phyloP scores from a whole-genome alignment of 2,888 invertebrate genomes.

The Pachliopta kotzebuea region DNA sequence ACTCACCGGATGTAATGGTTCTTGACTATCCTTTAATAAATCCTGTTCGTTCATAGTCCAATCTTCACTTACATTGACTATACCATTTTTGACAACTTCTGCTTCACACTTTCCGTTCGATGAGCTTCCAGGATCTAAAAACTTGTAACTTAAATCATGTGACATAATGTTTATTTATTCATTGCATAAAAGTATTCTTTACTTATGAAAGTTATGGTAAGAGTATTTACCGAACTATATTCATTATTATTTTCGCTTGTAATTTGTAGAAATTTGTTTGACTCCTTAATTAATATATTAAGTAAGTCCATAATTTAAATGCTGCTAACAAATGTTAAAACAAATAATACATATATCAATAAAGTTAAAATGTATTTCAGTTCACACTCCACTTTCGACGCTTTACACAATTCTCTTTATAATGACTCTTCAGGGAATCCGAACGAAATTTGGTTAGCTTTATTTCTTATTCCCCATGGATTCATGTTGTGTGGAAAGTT shows the following conservation, averaged over 20 bases:
- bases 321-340: slow-evolving; percentile 7
- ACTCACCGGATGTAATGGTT: slow-evolving; percentile 49
- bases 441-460: slow-evolving; percentile 29
- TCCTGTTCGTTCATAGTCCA: slow-evolving; percentile 39
- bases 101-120: slow-evolving; percentile 50
- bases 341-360: slow-evolving; percentile 22
- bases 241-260: no score
- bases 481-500: slow-evolving; percentile 25
- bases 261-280: no score
- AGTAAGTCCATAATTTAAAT: neutral
- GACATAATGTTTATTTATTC: no score
- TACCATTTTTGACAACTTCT: slow-evolving; percentile 61
- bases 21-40: slow-evolving; percentile 40
- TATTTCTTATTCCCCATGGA: slow-evolving; percentile 27
- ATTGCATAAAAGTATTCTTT: no score
- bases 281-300: no score
- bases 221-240: no score
- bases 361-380: slow-evolving; percentile 27
- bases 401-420: slow-evolving; percentile 27
- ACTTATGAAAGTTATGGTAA: no score
- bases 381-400: slow-evolving; percentile 26
- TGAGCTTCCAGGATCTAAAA: slow-evolving; percentile 53
- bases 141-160: neutral
- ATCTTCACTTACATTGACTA: slow-evolving; percentile 52
- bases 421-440: slow-evolving; percentile 24